Evolutionary conservation across 2,797 vertebrate genomes (phyloP).

Genomic region (Chiroxiphia lanceolata): DNA sequence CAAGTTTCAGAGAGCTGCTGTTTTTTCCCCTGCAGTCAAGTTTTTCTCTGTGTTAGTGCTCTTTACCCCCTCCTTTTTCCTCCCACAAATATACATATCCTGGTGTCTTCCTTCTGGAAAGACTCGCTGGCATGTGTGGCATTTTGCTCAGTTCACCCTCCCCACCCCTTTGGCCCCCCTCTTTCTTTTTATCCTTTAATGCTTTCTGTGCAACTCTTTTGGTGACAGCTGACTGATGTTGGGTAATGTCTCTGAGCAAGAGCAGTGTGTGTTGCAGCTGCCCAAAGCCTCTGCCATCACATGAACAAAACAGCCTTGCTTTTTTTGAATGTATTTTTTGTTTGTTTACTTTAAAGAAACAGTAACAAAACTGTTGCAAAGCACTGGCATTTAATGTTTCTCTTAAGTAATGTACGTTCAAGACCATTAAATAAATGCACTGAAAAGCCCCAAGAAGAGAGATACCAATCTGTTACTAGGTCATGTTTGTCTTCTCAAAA

Average conservation of each 20-base stretch:
- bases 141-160: conserved; percentile 64
- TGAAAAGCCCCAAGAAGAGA: conserved; percentile 78
- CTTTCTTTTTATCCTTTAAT: conserved; percentile 75
- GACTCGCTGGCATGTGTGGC: conserved; percentile 58
- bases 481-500: conserved; percentile 68
- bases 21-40: conserved; percentile 62
- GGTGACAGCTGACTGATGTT: conserved; percentile 77
- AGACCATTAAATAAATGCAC: conserved; percentile 82
- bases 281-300: conserved; percentile 75
- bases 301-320: conserved; percentile 77
- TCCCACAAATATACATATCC: not conserved
- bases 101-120: conserved; percentile 55
- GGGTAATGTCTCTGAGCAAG: conserved; percentile 73
- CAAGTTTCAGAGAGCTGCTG: conserved; percentile 65
- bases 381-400: conserved; percentile 85
- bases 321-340: conserved; percentile 88
- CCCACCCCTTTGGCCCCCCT: not conserved
- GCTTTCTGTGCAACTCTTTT: conserved; percentile 75
- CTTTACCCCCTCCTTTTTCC: not conserved
- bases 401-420: conserved; percentile 75
- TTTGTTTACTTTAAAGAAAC: conserved; percentile 78
- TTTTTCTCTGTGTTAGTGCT: conserved; percentile 40
- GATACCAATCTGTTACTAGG: conserved; percentile 68
- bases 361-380: conserved; percentile 82
- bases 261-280: conserved; percentile 68